Evolutionary conservation across 2,797 vertebrate genomes (phyloP).

Genomic region (Ataeniobius toweri): DNA sequence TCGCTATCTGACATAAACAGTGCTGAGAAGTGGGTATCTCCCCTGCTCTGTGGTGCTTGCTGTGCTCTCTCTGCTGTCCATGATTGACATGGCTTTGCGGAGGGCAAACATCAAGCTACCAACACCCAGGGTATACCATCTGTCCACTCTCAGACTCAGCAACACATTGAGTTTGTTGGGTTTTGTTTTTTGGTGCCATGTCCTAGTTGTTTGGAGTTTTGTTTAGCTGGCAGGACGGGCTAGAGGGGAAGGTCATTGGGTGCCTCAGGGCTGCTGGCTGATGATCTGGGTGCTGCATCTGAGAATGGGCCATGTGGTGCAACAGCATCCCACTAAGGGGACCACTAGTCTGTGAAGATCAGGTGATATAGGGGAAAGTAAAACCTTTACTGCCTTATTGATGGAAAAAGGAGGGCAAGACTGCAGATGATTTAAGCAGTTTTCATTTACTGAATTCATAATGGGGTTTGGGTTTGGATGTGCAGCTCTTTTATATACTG

Average conservation of each 20-base stretch:
- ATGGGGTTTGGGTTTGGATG: background rate
- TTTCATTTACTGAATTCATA: background rate
- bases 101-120: conserved; percentile 32
- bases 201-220: conserved; percentile 41
- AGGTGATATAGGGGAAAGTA: conserved; percentile 42
- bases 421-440: background rate
- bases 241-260: conserved; percentile 22
- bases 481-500: background rate
- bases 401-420: background rate
- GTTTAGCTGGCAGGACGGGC: conserved; percentile 42
- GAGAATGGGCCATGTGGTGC: conserved; percentile 45
- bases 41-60: background rate
- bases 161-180: conserved; percentile 5
- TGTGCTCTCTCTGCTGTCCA: conserved; percentile 2
- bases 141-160: background rate
- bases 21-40: conserved; percentile 5
- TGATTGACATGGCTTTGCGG: conserved; percentile 25
- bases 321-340: conserved; percentile 22
- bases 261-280: conserved; percentile 43
- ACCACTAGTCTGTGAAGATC: conserved; percentile 34
- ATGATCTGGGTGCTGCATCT: conserved; percentile 39
- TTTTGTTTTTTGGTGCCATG: conserved; percentile 24
- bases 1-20: conserved; percentile 43
- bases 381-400: background rate
- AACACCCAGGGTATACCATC: background rate